phyloP scores from a whole-genome alignment of 2,797 vertebrate species.

The Anomalospiza imberbis region DNA sequence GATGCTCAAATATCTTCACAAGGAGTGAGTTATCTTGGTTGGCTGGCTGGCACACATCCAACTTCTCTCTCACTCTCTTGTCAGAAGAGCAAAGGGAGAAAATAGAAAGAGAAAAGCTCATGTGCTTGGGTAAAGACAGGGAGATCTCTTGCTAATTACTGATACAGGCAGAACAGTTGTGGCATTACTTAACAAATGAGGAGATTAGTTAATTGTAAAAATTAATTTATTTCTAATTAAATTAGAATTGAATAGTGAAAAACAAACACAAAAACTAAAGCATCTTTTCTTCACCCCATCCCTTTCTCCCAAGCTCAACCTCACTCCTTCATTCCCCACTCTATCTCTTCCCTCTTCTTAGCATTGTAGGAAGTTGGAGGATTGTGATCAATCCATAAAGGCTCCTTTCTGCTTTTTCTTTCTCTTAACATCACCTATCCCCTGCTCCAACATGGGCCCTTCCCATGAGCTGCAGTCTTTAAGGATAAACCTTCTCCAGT shows the following conservation, averaged over 20 bases:
- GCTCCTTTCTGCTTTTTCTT: background rate
- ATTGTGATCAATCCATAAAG: background rate
- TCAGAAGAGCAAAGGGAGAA: background rate
- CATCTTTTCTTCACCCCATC: background rate
- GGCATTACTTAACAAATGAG: background rate
- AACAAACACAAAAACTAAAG: background rate
- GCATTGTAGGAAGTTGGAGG: fast-evolving
- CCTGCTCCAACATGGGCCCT: background rate
- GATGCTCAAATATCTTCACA: background rate
- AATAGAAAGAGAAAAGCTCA: background rate
- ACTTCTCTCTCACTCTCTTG: background rate
- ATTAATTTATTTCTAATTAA: background rate
- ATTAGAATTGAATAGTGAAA: background rate
- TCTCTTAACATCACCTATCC: background rate
- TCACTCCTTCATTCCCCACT: background rate
- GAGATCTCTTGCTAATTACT: background rate
- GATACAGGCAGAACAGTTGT: background rate
- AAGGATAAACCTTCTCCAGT: background rate
- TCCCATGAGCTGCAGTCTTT: background rate
- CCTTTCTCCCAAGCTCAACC: background rate
- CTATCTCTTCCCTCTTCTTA: background rate
- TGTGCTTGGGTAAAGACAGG: background rate
- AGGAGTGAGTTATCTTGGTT: background rate
- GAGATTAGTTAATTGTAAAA: background rate
- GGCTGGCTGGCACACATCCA: background rate